phyloP scores from a whole-genome alignment of 2,888 invertebrate species.

The Anoncus sp. region DNA sequence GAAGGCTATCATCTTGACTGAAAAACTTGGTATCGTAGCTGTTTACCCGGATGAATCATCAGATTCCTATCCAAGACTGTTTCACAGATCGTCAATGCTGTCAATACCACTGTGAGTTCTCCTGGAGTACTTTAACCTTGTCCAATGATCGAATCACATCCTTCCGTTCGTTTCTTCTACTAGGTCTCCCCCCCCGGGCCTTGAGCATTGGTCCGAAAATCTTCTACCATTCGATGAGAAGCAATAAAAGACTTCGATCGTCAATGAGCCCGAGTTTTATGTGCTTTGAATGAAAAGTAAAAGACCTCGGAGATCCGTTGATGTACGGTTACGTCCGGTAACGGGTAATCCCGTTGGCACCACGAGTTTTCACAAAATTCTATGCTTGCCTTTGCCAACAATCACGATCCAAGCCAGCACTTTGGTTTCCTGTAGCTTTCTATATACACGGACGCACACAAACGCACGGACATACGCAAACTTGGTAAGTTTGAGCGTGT shows the following conservation, averaged over 20 bases:
- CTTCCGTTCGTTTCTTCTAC: too few relatives aligned
- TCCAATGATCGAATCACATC: too few relatives aligned
- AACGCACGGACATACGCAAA: constrained; percentile 6
- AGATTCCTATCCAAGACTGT: too few relatives aligned
- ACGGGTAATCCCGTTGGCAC: constrained; percentile 50
- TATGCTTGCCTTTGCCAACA: constrained; percentile 26
- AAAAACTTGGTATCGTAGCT: too few relatives aligned
- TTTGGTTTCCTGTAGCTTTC: constrained; percentile 35
- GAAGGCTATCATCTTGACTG: too few relatives aligned
- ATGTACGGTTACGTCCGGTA: constrained; percentile 26
- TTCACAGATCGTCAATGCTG: too few relatives aligned
- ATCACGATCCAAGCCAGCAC: constrained; percentile 15
- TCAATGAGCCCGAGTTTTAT: not conserved
- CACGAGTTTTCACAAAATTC: constrained; percentile 41
- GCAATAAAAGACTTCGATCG: not conserved
- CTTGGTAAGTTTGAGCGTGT: constrained; percentile 24
- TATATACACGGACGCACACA: not conserved
- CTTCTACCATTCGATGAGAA: not conserved
- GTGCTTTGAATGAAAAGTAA: not conserved
- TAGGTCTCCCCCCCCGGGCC: too few relatives aligned
- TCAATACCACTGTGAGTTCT: too few relatives aligned
- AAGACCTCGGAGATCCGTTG: not conserved
- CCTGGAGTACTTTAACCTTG: too few relatives aligned
- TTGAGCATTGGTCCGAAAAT: too few relatives aligned
- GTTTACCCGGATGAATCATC: too few relatives aligned